Base-by-base conservation (phyloP, 2,113 vertebrate species). In the Myrmecophaga tridactyla region DNA sequence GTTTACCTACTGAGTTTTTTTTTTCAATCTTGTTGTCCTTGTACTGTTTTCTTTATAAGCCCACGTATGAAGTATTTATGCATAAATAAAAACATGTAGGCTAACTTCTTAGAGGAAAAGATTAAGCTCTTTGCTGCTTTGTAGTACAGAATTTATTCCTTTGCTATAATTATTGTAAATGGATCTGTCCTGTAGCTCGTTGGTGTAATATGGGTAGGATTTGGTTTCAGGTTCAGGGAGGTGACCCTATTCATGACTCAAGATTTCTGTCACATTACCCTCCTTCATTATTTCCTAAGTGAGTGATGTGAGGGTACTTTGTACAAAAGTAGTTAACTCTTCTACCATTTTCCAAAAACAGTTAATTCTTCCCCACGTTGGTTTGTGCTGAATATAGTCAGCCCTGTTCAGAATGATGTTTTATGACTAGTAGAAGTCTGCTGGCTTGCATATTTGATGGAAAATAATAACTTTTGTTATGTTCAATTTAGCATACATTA, bases 171-270 rank as follows among this genome's bases (percentile, higher is more conserved):
- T 48, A 4, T 58, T 90, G 18, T 31, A 56, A 76, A 67, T 65
- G 41, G 41, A 23, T 73, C 36, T 93, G 12, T 36, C 6, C 0
- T 36, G 48, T 60, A 12, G 7, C 6, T 27, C n/a, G 34, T 34
- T 60, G 69, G 25, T 43, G 12, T 78, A 72, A 23, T 43, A 12
- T 56, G 53, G n/a, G 7, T 60, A 78, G 92, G 36, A 56, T 78
- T 89, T 87, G 31, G 39, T 92, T 94, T 92, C 81, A 87, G 62
- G 77, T 82, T 65, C 34, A 73, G 43, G 65, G 56, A 75, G n/a
- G 70, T 93, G 69, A 51, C 36, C 14, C 27, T 69, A 29, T 73
- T 86, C 41, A 43, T 73, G 58, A 80, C 56, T 90, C 75, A 87
- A 36, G 34, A 31, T 89, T 72, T 90, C 76, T 89, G 85, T 86